Evolutionary conservation across 2,797 vertebrate species (phyloP), one percentile per base, ranked within the genome.

Genomic region (Orientallactaga sibirica): DNA sequence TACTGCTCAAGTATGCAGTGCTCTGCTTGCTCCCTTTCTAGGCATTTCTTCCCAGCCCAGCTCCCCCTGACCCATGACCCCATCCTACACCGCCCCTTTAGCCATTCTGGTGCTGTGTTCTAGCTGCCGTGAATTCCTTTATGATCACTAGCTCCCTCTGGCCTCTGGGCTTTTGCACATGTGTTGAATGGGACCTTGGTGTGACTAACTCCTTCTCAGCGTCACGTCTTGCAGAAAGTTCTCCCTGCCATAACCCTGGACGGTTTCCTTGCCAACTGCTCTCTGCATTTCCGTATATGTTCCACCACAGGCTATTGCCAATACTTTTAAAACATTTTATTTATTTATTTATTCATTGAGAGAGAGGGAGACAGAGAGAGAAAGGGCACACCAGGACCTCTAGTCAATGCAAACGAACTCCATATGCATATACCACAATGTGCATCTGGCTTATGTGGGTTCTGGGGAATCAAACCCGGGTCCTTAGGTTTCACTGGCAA

Each of bases 221-320:
- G 16, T 3, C 15, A 33, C 7, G 61, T 91, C 85, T 27, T 88
- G 86, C 66, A 24, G 88, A 76, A 95, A 94, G 62, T 37, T 58
- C 64, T 92, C 86, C 64, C 4, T 41, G 81, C 52, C 1, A 0
- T 75, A 68, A 85, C 82, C 77, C 7, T 5, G 19, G 48, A 61
- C 75, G 25, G 4, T 5, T 29, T 67, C 43, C 74, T 88, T 61
- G 20, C 16, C 24, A 52, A 58, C 76, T 29, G 4, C 29, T 20
- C 22, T 48, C 61, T 82, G 18, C 3, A 7, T 79, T 90, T 25
- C 14, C 78, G 43, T 92, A 5, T 80, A 1, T 18, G 18, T 37
- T 18, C 48, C 41, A 27, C 78, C 62, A 22, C 12, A 7, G 27
- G 19, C 55, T 16, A 58, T 58, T 58, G 55, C 16, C 33, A 37